Base-by-base conservation (phyloP, 1,140 invertebrate genomes). In the Phocides pigmalion region DNA sequence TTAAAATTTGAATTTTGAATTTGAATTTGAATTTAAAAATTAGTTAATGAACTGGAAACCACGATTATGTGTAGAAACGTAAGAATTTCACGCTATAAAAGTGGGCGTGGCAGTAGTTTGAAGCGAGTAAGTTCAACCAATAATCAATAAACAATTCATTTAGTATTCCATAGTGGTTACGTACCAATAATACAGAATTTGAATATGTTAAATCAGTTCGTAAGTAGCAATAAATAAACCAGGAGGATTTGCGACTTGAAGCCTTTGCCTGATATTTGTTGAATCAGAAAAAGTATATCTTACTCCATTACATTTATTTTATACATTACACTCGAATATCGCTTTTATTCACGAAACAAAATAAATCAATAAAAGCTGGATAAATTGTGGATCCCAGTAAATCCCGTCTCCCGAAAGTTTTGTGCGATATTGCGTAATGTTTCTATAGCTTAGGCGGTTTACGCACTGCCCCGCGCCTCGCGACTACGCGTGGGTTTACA, bases 351-450 rank as follows among this genome's bases (percentile, higher is more conserved):
- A 49, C 14, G 22, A 49, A 49, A 49, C 46, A 49, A 49, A 49
- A 49, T 49, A 49, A 49, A 49, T 49, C 46, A 49, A 49, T 49
- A 22, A 49, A 49, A 20, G 46, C 46, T 49, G 81, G 81, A 81
- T 80, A 79, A 81, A 76, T 75, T 64, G 61, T 8, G 63, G 68
- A 81, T 79, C 72, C 67, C 50, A 62, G 62, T 61, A 76, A 84
- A 82, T 81, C 76, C 74, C 67, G 44, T 62, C 64, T 44, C 71
- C 47, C 67, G 74, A 62, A 76, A 78, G 71, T 68, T 78, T 76
- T 16, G 25, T 50, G 47, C 47, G 47, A 50, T 28, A 62, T 44
- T 35, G 47, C 15, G 62, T 66, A 66, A 74, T 68, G 68, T 66
- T 62, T 62, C 56, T 16, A 46, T 32, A 42, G 66, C 64, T 69